phyloP scores from a whole-genome alignment of 2,888 invertebrate species.

The Sclerodermus sp. region DNA sequence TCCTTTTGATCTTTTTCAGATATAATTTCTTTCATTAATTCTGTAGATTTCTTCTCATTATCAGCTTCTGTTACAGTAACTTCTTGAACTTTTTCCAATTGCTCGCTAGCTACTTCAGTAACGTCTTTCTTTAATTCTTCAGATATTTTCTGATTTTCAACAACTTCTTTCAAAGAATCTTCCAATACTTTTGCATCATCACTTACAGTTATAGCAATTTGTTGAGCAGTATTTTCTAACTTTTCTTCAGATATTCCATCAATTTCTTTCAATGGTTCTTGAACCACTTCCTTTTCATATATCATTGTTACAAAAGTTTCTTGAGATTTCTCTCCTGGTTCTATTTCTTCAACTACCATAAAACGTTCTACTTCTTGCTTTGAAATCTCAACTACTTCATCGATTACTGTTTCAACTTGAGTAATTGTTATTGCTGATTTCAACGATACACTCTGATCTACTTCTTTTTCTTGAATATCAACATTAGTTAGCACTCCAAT shows the following conservation, averaged over 20 bases:
- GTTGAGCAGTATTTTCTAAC: not conserved
- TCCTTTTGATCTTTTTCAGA: not conserved
- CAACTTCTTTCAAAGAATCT: not conserved
- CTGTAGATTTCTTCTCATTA: not conserved
- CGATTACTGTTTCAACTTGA: slow-evolving; percentile 39
- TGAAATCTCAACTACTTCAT: slow-evolving; percentile 43
- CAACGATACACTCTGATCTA: not conserved
- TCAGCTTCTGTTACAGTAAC: not conserved
- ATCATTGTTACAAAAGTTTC: not conserved
- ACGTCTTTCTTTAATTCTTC: slow-evolving; percentile 50
- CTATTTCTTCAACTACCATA: slow-evolving; percentile 24
- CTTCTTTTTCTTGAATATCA: not conserved
- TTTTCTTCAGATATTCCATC: slow-evolving; percentile 1
- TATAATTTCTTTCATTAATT: not conserved
- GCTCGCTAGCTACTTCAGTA: not conserved
- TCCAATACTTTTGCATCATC: not conserved
- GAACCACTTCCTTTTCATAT: slow-evolving; percentile 30
- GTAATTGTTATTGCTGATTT: slow-evolving; percentile 25
- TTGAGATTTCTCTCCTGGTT: slow-evolving; percentile 17
- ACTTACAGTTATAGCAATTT: not conserved
- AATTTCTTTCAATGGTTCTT: slow-evolving; percentile 50
- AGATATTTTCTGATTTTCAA: slow-evolving; percentile 41
- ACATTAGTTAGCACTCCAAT: not conserved
- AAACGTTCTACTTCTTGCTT: slow-evolving; percentile 39
- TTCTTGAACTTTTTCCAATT: slow-evolving; percentile 4